Base-by-base conservation (phyloP, 2,888 invertebrate species). In the Agrotis exclamationis region DNA sequence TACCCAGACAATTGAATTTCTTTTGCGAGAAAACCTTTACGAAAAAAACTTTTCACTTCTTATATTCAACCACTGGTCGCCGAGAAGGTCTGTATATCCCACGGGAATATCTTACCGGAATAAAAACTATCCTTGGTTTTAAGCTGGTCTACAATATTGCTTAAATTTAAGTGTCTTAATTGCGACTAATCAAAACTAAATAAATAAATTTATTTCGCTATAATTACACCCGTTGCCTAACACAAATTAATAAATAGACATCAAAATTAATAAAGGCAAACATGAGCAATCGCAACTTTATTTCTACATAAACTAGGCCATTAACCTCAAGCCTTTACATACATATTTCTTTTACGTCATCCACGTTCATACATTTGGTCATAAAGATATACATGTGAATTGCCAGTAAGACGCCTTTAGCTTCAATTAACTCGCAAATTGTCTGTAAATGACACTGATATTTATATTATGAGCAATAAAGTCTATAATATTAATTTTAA, bases 401-500 rank as follows among this genome's bases (percentile, higher is more conserved):
- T 24, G 9, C 24, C 2, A 53, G 16, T 24, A 18, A 22, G 22
- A 18, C 1, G 24, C 53, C 24, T 9, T 18, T 24, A 11, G 16
- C 53, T 1, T 53, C 1, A 53, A 7, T 54, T 11, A 53, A 66
- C 63, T 39, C 24, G 0, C 50, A 13, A 33, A 1, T 20, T 66
- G n/a, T 54, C 47, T 65, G 24, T 24, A 13, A 62, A 56, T 56
- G 1, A 39, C 33, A 63, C 18, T 56, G 18, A 53, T 33, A 66
- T 64, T 69, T n/a, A 63, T 64, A 54, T 71, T 63, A 48, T 28
- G 9, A 68, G 9, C 67, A 60, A 48, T 63, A 13, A 70, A 16
- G 56, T 48, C 63, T 73, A 53, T 56, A 22, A 64, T 63, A 77
- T 68, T 72, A 74, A 59, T 78, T 72, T 56, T 33, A 70, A 57